Conservation (phyloP, 1,140 invertebrate species). For the Colletes gigas region DNA sequence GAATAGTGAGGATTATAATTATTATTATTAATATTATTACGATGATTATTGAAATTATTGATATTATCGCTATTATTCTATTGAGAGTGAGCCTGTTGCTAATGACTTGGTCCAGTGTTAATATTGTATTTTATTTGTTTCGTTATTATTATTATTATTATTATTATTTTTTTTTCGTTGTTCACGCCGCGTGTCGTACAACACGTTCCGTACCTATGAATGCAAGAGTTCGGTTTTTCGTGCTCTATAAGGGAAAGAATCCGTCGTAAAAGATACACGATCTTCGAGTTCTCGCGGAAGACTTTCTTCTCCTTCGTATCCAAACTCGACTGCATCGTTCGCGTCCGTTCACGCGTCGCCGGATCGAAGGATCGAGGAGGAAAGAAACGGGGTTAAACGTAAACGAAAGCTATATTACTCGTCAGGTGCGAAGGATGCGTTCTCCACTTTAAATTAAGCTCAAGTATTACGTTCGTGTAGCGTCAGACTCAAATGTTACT, state of each 20-base stretch:
- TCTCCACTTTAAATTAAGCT: slow-evolving; percentile 77
- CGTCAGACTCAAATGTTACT: slow-evolving; percentile 79
- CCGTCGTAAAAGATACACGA: neutral
- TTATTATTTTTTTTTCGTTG: slow-evolving; percentile 79
- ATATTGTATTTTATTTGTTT: slow-evolving; percentile 82
- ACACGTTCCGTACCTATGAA: slow-evolving; percentile 78
- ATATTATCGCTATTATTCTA: slow-evolving; percentile 74
- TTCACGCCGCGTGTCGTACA: slow-evolving; percentile 79
- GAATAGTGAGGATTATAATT: slow-evolving; percentile 65
- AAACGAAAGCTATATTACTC: slow-evolving; percentile 59
- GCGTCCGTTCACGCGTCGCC: slow-evolving; percentile 1
- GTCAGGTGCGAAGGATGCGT: slow-evolving; percentile 67
- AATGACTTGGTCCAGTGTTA: slow-evolving; percentile 80
- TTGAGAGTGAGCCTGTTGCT: slow-evolving; percentile 78
- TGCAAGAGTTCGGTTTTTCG: slow-evolving; percentile 47
- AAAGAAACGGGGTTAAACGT: slow-evolving; percentile 11
- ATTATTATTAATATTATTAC: slow-evolving; percentile 67
- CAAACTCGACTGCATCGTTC: slow-evolving; percentile 25
- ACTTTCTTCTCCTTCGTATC: slow-evolving; percentile 16
- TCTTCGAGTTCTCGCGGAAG: neutral
- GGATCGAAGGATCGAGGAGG: neutral
- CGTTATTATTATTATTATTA: slow-evolving; percentile 80
- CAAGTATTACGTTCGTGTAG: slow-evolving; percentile 81
- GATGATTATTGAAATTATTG: slow-evolving; percentile 67
- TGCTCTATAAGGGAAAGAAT: slow-evolving; percentile 31